Evolutionary conservation across 2,888 invertebrate genomes (phyloP).

Genomic region (Pecten maximus): DNA sequence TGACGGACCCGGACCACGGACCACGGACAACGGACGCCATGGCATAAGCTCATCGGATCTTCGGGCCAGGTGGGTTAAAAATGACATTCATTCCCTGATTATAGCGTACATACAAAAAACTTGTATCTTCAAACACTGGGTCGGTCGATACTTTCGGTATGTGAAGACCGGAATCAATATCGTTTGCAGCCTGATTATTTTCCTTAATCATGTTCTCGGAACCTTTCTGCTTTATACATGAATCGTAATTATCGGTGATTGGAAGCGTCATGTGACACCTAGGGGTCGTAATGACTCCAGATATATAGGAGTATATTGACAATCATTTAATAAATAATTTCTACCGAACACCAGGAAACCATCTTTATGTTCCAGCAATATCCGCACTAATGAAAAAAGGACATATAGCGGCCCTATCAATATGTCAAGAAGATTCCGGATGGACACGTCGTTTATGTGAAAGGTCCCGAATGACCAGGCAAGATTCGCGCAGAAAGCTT

Average conservation of each 20-base stretch:
- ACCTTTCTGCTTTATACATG: constrained; percentile 7
- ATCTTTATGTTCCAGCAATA: neutral
- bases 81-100: neutral
- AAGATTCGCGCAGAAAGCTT: too few species aligned
- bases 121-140: neutral
- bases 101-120: neutral
- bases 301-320: neutral
- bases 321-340: neutral
- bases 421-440: too few species aligned
- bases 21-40: too few species aligned
- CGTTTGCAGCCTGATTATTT: neutral
- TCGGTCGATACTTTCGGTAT: neutral
- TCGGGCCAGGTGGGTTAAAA: too few species aligned
- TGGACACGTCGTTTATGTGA: too few species aligned
- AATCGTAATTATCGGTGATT: neutral
- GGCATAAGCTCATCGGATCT: too few species aligned
- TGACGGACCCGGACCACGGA: too few species aligned
- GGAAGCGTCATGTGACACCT: neutral
- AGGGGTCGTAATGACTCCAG: neutral
- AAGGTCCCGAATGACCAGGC: too few species aligned
- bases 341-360: neutral
- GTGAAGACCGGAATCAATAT: neutral
- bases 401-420: too few species aligned
- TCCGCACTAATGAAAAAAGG: too few species aligned
- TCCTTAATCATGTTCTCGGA: neutral